Evolutionary conservation across 2,113 vertebrate genomes (phyloP), one percentile per base, ranked within the genome.

Genomic region (Anarhynchus alexandrinus): DNA sequence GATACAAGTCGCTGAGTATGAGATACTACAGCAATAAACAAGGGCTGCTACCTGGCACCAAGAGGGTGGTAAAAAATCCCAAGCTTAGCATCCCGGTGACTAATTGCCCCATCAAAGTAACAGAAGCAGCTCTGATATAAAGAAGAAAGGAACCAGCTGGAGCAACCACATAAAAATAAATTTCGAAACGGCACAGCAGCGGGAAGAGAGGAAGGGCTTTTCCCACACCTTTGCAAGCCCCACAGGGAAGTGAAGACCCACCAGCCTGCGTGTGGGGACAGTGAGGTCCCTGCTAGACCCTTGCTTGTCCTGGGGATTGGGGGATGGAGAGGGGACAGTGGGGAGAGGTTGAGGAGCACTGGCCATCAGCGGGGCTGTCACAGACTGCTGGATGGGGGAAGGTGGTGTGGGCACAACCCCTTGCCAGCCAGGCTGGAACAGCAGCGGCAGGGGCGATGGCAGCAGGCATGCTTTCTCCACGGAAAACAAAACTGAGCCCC

Each of bases 151-250:
- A 70, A 73, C 30, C 19, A 90, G 36, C 15, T 70, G 43, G 74
- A 84, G 47, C 23, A 78, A 59, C 3, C 19, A 54, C n/a, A 40
- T 12, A 62, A 77, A 82, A 59, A 25, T 9, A 13, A 26, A 77
- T n/a, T 73, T 66, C 15, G 23, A 87, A 94, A 70, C 0, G 5
- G 32, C 21, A 55, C 0, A 0, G 32, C 3, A 2, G 26, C 47
- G 11, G 19, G 47, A 85, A 54, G 30, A n/a, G 8, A 38, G 15
- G 40, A 38, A 42, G 12, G 43, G n/a, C 5, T 92, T 87, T 78
- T 5, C 21, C 10, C 23, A 47, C 27, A 49, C 17, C 11, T 78
- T 55, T 71, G 55, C 61, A 66, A 77, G 49, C 7, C 27, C 38
- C 22, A 4, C 2, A 62, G 51, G 21, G 14, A 85, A 61, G 15